Evolutionary conservation across 1,140 invertebrate genomes (phyloP).

Genomic region (Triops longicaudatus): DNA sequence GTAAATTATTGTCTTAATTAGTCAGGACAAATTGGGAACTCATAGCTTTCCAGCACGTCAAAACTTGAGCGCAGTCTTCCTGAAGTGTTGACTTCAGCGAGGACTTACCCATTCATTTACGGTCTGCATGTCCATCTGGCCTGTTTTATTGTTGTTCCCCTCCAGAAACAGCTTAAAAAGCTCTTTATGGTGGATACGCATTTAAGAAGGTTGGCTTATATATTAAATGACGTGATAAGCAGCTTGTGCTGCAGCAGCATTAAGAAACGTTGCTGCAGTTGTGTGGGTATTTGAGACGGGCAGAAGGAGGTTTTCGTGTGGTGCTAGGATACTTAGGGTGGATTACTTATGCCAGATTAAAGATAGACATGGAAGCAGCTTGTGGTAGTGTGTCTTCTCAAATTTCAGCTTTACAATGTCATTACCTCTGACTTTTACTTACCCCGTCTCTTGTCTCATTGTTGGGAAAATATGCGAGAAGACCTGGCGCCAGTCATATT

Average conservation of each 20-base stretch:
- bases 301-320: neutral
- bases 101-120: neutral
- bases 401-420: neutral
- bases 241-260: neutral
- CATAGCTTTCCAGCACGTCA: neutral
- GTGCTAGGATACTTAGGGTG: conserved; percentile 13
- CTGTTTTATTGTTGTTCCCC: neutral
- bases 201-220: conserved; percentile 8
- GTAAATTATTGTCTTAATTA: neutral
- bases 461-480: conserved; percentile 12
- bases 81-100: no score
- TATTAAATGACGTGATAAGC: conserved; percentile 15
- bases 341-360: conserved; percentile 15
- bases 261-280: neutral
- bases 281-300: neutral
- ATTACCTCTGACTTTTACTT: conserved; percentile 15
- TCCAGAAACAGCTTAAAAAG: neutral
- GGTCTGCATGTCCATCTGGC: neutral
- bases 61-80: no score
- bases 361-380: conserved; percentile 11
- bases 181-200: neutral
- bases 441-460: neutral
- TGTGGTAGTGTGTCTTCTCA: conserved; percentile 11
- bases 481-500: conserved; percentile 5
- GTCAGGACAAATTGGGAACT: neutral